These are phyloP conservation scores for Aphaenogaster rudis DNA, from an alignment of 1,140 invertebrate genomes.

Conservation along the genomic window DNA sequence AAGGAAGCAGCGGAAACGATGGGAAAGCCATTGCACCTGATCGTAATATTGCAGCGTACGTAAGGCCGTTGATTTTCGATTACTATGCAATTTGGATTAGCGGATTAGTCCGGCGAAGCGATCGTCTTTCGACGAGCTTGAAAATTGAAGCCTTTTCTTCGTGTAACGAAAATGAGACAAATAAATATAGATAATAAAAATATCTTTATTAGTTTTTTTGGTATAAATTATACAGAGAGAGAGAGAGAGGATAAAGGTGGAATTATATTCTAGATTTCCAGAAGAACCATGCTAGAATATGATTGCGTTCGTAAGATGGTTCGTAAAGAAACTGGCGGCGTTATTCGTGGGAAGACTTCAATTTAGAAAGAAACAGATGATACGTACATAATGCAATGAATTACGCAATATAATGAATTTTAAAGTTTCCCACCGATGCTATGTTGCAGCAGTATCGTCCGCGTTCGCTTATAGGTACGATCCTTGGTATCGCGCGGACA, in stretches of 20 bases:
- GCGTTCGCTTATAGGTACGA: slow-evolving; percentile 70
- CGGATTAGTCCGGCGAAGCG: not conserved
- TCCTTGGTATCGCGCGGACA: slow-evolving; percentile 75
- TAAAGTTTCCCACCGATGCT: slow-evolving; percentile 11
- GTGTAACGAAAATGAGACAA: not conserved
- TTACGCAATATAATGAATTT: slow-evolving; percentile 9
- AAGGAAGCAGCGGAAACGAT: slow-evolving; percentile 64
- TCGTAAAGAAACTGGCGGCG: not conserved
- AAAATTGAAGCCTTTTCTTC: not conserved
- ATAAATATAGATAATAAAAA: not conserved
- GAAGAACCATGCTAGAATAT: not conserved
- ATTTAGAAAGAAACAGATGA: not conserved
- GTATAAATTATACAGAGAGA: not conserved
- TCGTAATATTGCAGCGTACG: slow-evolving; percentile 68
- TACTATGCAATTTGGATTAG: not conserved
- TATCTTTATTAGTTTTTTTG: not conserved
- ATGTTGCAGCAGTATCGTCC: slow-evolving; percentile 66
- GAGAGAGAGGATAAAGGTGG: not conserved
- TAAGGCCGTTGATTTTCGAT: slow-evolving; percentile 41
- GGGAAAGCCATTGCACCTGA: slow-evolving; percentile 60
- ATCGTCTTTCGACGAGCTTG: not conserved
- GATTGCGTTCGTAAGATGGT: not conserved
- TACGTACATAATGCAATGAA: not conserved
- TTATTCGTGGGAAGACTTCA: slow-evolving; percentile 20
- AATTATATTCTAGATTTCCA: not conserved